Evolutionary conservation across 2,888 invertebrate species (phyloP).

Genomic region (Punctoribates punctum): DNA sequence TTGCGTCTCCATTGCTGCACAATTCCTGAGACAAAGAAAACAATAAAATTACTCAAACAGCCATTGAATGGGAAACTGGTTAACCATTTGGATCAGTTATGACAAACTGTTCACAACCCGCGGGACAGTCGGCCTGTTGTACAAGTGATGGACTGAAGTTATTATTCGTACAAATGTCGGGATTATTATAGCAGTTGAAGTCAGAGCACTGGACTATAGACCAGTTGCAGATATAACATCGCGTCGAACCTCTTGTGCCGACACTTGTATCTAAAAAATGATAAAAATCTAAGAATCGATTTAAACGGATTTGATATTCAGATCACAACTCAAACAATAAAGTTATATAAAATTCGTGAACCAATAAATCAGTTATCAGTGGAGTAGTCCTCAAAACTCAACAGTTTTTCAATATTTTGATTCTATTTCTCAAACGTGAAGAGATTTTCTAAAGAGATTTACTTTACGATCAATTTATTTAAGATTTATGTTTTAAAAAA

Average conservation of each 20-base stretch:
- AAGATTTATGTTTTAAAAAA: no score
- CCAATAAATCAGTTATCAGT: neutral
- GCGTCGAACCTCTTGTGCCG: constrained; percentile 15
- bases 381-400: neutral
- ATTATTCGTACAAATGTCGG: constrained; percentile 43
- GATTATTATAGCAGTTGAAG: constrained; percentile 44
- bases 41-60: no score
- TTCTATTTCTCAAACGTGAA: neutral
- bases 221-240: constrained; percentile 42
- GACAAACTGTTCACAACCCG: constrained; percentile 43
- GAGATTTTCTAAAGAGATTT: no score
- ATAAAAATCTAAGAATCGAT: neutral
- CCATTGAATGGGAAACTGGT: no score
- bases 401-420: neutral
- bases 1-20: constrained; percentile 38
- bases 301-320: no score
- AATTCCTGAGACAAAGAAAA: neutral
- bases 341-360: neutral
- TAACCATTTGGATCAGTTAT: constrained; percentile 43
- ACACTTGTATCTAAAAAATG: neutral
- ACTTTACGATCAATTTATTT: no score
- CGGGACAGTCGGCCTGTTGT: constrained; percentile 43
- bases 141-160: constrained; percentile 40
- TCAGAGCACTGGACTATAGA: constrained; percentile 38
- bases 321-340: no score